Percentiles rank a stretch among this genome's conserved stretches.
Conservation (phyloP, 2,113 vertebrate species). For the Myotis davidii region DNA sequence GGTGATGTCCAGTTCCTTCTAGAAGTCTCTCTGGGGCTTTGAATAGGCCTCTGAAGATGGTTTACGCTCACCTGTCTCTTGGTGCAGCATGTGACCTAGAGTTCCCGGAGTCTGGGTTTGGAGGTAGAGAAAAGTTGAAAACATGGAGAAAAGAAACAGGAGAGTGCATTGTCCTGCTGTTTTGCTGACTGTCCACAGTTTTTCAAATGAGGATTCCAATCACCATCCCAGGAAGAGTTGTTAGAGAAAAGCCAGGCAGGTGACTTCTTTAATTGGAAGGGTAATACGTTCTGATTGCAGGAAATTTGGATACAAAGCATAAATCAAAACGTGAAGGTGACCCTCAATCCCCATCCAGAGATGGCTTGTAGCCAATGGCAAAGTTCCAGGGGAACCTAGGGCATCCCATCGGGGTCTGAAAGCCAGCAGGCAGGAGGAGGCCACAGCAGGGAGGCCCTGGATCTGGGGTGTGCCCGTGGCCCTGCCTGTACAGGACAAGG, state of each 20-base stretch:
- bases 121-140: neutral
- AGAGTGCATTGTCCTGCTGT: neutral
- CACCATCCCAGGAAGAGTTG: neutral
- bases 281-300: neutral
- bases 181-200: neutral
- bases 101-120: neutral
- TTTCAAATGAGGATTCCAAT: neutral
- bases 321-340: neutral
- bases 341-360: too few species aligned
- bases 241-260: neutral
- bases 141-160: accelerated
- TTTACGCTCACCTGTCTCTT: neutral
- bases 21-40: neutral
- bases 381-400: neutral
- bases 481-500: neutral
- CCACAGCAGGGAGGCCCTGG: neutral
- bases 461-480: too few species aligned
- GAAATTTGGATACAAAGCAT: neutral
- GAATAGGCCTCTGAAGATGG: neutral
- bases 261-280: neutral
- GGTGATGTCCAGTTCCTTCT: neutral
- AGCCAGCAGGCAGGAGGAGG: neutral
- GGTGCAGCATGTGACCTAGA: accelerated
- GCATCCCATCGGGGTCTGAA: too few species aligned
- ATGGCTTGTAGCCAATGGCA: neutral